A percentile compares a stretch with the other conserved stretches of the same genome.
phyloP scores from a whole-genome alignment of 2,888 invertebrate genomes.

The Conchocele bisecta region DNA sequence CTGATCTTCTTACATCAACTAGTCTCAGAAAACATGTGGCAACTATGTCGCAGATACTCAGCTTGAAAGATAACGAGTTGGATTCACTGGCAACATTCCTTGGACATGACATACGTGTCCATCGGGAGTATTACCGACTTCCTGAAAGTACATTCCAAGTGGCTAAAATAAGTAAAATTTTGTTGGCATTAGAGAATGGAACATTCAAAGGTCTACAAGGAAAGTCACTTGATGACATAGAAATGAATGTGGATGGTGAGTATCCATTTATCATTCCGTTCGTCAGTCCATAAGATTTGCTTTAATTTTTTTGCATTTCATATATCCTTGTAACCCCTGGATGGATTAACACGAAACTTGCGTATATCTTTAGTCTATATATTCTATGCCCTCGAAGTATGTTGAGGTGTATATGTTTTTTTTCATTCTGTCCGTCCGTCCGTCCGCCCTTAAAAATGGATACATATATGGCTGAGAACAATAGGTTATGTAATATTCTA shows the following conservation, averaged over 20 bases:
- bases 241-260: constrained; percentile 10
- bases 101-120: constrained; percentile 31
- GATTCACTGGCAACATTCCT: constrained; percentile 29
- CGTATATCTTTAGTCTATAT: too few relatives aligned
- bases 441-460: too few relatives aligned
- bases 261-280: too few relatives aligned
- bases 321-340: too few relatives aligned
- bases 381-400: too few relatives aligned
- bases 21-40: constrained; percentile 37
- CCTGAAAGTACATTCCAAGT: constrained; percentile 24
- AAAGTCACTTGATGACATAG: constrained; percentile 19
- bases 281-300: too few relatives aligned
- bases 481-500: too few relatives aligned
- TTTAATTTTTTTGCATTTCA: too few relatives aligned
- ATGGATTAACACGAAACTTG: too few relatives aligned
- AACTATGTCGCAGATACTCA: constrained; percentile 39
- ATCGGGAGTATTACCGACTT: constrained; percentile 28
- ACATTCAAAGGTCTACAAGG: neutral
- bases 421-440: too few relatives aligned
- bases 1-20: constrained; percentile 35
- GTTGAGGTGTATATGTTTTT: too few relatives aligned
- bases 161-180: constrained; percentile 15
- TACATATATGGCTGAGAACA: too few relatives aligned
- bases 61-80: constrained; percentile 47
- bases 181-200: neutral